phyloP scores from a whole-genome alignment of 1,140 invertebrate species.

The Drosophila subpulchrella region DNA sequence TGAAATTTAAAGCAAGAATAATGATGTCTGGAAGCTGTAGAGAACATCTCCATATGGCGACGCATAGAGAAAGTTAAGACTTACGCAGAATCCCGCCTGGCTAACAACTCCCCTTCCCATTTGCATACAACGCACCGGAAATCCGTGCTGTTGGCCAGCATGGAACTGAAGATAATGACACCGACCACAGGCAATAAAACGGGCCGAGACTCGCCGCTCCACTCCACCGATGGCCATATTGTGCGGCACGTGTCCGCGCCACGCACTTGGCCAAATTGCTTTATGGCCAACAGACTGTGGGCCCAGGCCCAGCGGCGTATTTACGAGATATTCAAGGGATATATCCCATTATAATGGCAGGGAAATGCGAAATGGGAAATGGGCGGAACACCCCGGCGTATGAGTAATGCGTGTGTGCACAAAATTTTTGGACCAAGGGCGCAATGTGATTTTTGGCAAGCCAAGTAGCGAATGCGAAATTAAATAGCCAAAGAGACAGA shows the following conservation, averaged over 20 bases:
- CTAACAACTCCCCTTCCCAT: constrained; percentile 1
- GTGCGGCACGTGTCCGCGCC: constrained; percentile 39
- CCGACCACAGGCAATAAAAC: constrained; percentile 58
- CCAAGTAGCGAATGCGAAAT: constrained; percentile 63
- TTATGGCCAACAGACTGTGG: constrained; percentile 42
- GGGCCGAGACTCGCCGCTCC: constrained; percentile 25
- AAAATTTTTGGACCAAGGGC: constrained; percentile 56
- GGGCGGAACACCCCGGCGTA: constrained; percentile 31
- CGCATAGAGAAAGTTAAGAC: background rate
- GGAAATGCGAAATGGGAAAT: constrained; percentile 4
- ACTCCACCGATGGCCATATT: constrained; percentile 5
- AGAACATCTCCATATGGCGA: background rate
- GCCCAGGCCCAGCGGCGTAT: constrained; percentile 32
- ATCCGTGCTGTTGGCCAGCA: constrained; percentile 7
- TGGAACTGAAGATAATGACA: constrained; percentile 48
- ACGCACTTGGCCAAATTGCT: constrained; percentile 60
- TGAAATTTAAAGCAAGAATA: too few species aligned
- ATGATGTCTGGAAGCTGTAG: too few species aligned
- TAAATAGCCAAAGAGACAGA: constrained; percentile 48
- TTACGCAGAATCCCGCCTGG: background rate
- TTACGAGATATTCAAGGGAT: constrained; percentile 21
- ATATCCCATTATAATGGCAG: constrained; percentile 21
- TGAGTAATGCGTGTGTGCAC: constrained; percentile 61
- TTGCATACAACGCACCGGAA: constrained; percentile 30
- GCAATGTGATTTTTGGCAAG: constrained; percentile 53